Evolutionary conservation across 2,113 vertebrate species (phyloP).

Genomic region (Telmatochromis sp.): DNA sequence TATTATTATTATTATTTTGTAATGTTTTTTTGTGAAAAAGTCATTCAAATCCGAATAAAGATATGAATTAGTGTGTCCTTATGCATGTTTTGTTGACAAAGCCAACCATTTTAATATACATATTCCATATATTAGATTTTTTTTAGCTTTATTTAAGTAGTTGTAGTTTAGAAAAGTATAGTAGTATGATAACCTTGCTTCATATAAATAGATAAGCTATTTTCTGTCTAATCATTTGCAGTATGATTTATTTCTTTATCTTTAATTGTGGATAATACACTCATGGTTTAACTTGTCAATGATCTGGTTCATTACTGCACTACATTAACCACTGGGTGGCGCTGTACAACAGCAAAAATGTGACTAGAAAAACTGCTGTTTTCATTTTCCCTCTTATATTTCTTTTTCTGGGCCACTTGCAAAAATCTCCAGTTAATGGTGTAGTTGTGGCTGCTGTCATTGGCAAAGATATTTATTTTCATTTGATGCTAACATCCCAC

Average conservation of each 20-base stretch:
- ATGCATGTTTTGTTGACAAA: neutral
- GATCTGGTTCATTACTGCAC: neutral
- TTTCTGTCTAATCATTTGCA: neutral
- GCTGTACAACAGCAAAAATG: neutral
- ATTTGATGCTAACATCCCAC: neutral
- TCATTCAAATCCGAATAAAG: neutral
- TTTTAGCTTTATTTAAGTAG: neutral
- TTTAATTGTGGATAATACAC: neutral
- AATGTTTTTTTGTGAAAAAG: neutral
- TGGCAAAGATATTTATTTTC: neutral
- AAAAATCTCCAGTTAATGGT: neutral
- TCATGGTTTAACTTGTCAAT: neutral
- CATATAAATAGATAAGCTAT: neutral
- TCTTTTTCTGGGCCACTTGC: neutral
- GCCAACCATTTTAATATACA: neutral
- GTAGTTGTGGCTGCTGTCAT: neutral
- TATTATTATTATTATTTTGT: neutral
- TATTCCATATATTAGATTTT: accelerated
- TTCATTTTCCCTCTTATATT: neutral
- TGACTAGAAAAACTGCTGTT: neutral
- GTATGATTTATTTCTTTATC: neutral
- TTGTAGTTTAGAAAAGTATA: neutral
- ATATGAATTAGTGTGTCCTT: no score
- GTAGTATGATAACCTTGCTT: neutral
- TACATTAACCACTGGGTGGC: constrained; percentile 13